Evolutionary conservation across 2,797 vertebrate genomes (phyloP).

Genomic region (Falco naumanni): DNA sequence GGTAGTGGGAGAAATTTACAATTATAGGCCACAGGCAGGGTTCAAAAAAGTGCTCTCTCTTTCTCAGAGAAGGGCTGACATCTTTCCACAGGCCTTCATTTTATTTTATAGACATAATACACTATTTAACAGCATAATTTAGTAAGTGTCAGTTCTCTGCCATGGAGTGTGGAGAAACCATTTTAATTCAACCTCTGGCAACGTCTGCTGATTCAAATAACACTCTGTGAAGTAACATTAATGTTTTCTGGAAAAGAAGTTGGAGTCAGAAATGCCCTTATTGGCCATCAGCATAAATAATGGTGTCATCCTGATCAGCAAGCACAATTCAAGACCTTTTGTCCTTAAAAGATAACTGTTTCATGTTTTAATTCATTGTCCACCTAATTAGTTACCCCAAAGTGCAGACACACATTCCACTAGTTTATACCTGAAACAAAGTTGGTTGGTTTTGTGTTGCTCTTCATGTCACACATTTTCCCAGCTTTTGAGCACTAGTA

Average conservation of each 20-base stretch:
- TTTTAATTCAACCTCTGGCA: constrained; percentile 60
- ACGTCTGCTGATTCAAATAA: constrained; percentile 20
- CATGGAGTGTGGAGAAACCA: constrained; percentile 1
- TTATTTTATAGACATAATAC: constrained; percentile 70
- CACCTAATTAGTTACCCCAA: neutral
- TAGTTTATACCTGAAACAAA: neutral
- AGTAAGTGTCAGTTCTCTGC: constrained; percentile 58
- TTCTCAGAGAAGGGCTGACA: constrained; percentile 62
- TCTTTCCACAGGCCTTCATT: constrained; percentile 62
- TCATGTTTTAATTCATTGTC: neutral
- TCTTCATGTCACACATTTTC: neutral
- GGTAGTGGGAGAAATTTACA: constrained; percentile 57
- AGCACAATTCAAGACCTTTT: constrained; percentile 2
- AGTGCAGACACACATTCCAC: neutral
- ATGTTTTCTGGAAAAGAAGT: constrained; percentile 55
- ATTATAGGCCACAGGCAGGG: constrained; percentile 65
- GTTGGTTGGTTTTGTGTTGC: neutral
- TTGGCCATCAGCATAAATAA: constrained; percentile 32
- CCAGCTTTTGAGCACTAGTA: neutral
- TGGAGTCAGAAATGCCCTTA: constrained; percentile 33
- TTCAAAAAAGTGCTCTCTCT: constrained; percentile 55
- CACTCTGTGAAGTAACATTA: neutral
- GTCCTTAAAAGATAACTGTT: neutral
- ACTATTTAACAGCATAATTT: constrained; percentile 75
- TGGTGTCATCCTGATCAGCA: neutral